phyloP scores from a whole-genome alignment of 2,888 invertebrate species.

The Athalia rosae region DNA sequence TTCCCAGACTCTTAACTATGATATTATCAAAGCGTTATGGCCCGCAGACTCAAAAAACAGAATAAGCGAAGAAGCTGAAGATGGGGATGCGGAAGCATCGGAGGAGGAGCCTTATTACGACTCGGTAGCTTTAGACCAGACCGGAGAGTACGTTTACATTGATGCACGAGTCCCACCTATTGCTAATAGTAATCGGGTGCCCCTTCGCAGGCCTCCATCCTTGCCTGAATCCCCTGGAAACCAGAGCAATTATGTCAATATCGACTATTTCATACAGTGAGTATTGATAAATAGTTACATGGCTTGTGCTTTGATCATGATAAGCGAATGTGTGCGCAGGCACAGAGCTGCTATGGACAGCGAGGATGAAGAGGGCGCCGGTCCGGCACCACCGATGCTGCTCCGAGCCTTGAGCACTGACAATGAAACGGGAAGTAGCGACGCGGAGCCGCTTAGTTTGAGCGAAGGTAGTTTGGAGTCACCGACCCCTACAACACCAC shows the following conservation, averaged over 20 bases:
- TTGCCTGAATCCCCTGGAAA: constrained; percentile 86
- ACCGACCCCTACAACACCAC: constrained; percentile 70
- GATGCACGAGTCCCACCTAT: constrained; percentile 78
- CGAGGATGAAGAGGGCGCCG: constrained; percentile 71
- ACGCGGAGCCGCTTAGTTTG: constrained; percentile 70
- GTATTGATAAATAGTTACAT: constrained; percentile 62
- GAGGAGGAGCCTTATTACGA: constrained; percentile 76
- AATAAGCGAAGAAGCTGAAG: constrained; percentile 69
- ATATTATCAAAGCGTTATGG: background rate
- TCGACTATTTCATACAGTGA: constrained; percentile 92
- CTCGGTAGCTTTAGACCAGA: constrained; percentile 75
- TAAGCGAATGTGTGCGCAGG: constrained; percentile 57
- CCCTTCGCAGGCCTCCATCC: constrained; percentile 72
- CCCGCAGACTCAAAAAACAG: constrained; percentile 68
- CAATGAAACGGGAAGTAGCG: constrained; percentile 72
- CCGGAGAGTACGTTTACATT: constrained; percentile 85
- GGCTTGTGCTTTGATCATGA: background rate
- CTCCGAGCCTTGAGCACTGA: constrained; percentile 70
- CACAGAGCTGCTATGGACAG: constrained; percentile 71
- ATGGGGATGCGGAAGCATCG: constrained; percentile 70
- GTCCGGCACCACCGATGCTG: constrained; percentile 69
- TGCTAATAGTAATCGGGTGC: constrained; percentile 63
- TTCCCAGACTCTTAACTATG: background rate
- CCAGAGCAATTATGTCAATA: constrained; percentile 93
- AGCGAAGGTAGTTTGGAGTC: constrained; percentile 72